Evolutionary conservation across 1,140 invertebrate genomes (phyloP), one percentile per base, ranked within the genome.

Genomic region (Drosophila melanica): DNA sequence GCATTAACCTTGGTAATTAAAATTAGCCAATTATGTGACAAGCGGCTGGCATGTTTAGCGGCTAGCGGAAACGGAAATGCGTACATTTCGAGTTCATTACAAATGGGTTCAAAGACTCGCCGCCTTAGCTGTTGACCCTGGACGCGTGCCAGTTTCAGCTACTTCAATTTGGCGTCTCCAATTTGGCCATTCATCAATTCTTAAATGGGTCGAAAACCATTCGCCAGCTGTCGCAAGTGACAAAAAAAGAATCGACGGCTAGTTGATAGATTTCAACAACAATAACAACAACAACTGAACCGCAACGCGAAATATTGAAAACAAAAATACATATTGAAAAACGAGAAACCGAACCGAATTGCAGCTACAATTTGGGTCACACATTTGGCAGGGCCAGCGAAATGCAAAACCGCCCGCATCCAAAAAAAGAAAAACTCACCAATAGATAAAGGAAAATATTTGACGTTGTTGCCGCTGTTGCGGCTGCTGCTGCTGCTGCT

Each of bases 1-100:
- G 72, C 80, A 87, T 87, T 87, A 87, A 75, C 84, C 84, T 89
- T 89, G 84, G 59, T 54, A 35, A 47, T 84, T 84, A 80, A 72
- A 80, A 75, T 90, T 78, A 89, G 74, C 67, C 48, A 64, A 64
- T 75, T 81, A 68, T 77, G 73, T 66, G 62, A 65, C 41, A 73
- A 59, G 23, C 57, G 50, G 30, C 60, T 48, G 44, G 23, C 62
- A 59, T 58, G 58, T 55, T 41, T 44, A 35, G 20, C 57, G 77
- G 59, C 45, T 44, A 35, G 20, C 57, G 77, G 84, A 87, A 90
- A 89, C 74, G 84, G 79, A 85, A 85, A 85, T 66, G 75, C 75
- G 45, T 47, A 35, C 33, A 54, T 16, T 55, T 50, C 20, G 59
- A 65, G 54, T 58, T 71, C 48, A 67, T 60, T 59, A 41, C 55